Evolutionary conservation across 2,888 invertebrate genomes (phyloP), one percentile per base, ranked within the genome.

Genomic region (Plusia festucae): DNA sequence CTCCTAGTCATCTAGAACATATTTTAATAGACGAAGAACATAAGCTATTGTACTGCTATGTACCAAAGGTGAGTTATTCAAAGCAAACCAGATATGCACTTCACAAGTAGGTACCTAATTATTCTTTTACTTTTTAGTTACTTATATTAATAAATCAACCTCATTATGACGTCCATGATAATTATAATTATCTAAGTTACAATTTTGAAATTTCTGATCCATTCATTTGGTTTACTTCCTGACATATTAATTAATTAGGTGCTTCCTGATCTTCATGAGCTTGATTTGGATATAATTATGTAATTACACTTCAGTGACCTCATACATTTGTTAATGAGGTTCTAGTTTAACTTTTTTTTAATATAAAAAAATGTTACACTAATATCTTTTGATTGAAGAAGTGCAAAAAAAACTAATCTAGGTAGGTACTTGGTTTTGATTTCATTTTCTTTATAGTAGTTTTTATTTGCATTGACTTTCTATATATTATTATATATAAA

Each of bases 41-140:
- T 85, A 97, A 97, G 88, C 95, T 99, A 16, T 94, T 99, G 15
- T 99, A 99, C 87, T 99, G 99, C 88, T 98, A 98, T 90, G 98
- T 99, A 73, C 99, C 99, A 67, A 99, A 99, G 96, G 98, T 98
- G 95, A 95, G 95, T 84, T 67, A 56, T 65, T 61, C 61, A 90
- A 90, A 88, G 88, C 78, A 68, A 87, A 88, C 89, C 9, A 66
- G 85, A 81, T 70, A 62, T 51, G 55, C 27, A 46, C 51, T 8
- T 27, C 53, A 18, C 11, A 13, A 32, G 32, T 30, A 30, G 3
- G 9, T 5, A 34, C 13, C 15, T 34, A 15, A 34, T 34, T 34
- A n/a, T 4, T 40, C n/a, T 40, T 34, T 40, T 40, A 40, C 40
- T 40, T 40, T 49, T 40, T 60, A 53, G n/a, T 8, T 53, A 18